These are phyloP conservation scores for Amphiprion ocellaris DNA, from an alignment of 2,113 vertebrate genomes.

Conservation along the genomic window DNA sequence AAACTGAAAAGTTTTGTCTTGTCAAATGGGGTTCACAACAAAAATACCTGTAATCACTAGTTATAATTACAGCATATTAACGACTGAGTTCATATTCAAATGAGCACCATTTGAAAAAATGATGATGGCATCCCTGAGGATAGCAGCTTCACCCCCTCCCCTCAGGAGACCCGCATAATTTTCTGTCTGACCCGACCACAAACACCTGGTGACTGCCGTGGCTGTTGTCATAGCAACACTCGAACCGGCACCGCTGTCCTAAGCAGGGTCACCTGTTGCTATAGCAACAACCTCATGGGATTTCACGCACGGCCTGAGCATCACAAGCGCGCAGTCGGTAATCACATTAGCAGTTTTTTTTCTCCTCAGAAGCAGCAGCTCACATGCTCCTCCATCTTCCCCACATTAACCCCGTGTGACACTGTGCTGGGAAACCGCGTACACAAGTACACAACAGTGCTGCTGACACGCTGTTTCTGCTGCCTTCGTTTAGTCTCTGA, in stretches of 20 bases:
- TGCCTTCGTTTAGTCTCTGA: neutral
- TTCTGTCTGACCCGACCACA: constrained; percentile 31
- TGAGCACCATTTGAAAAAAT: neutral
- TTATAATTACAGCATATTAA: constrained; percentile 17
- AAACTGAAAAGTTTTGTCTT: constrained; percentile 7
- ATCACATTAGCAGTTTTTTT: constrained; percentile 41
- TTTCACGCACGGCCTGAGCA: constrained; percentile 23
- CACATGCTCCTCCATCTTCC: constrained; percentile 33
- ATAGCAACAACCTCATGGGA: constrained; percentile 64
- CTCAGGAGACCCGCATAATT: neutral
- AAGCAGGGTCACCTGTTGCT: constrained; percentile 63
- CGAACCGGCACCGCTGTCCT: constrained; percentile 40
- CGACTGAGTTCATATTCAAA: neutral
- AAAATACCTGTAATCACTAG: constrained; percentile 16
- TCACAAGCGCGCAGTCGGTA: constrained; percentile 27
- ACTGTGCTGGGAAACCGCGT: neutral
- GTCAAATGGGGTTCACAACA: constrained; percentile 5
- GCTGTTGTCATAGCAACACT: constrained; percentile 67
- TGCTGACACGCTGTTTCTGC: neutral
- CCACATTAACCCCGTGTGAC: constrained; percentile 18
- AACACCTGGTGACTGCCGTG: constrained; percentile 44
- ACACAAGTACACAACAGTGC: neutral
- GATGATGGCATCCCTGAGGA: neutral
- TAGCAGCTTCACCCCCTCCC: neutral
- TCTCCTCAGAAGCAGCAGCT: constrained; percentile 17